Evolutionary conservation across 64 coral and sea anemone species (phyloP), one percentile per base, ranked within the genome.

Genomic region (Exaiptasia diaphana): DNA sequence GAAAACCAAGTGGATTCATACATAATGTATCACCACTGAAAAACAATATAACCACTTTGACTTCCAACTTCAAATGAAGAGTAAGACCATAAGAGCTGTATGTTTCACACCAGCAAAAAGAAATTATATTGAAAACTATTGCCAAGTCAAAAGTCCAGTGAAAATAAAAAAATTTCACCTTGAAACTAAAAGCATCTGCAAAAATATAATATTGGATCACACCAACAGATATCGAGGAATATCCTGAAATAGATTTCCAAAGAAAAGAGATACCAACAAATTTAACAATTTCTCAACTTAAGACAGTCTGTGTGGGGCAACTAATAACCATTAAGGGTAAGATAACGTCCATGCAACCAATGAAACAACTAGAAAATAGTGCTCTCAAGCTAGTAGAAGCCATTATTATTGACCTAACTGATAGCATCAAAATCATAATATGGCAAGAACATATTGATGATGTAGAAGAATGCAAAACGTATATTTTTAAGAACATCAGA

Each of bases 281-380:
- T 20, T 23, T 70, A 20, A 78, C 64, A 12, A 53, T 87, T 29
- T 53, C 59, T 5, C 36, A 17, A 20, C 39, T 77, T 40, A 57
- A 78, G 41, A 38, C 35, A 50, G 37, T 76, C 30, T 33, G 21
- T 6, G 43, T 86, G 38, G 41, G 70, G 12, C 69, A 90, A 39
- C 32, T 82, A 31, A 58, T 90, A 36, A 82, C 41, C 67, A n/a
- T 76, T 13, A 90, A 90, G 42, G 78, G 55, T 29, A 83, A 90
- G 23, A 57, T 90, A 37, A 39, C 39, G 12, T 3, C 25, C 32
- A 41, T 76, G 14, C 33, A 44, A n/a, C 3, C 43, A 18, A 44
- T 50, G 34, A 54, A 68, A 83, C 11, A 90, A 40, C 78, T 90
- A 18, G 55, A 76, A 62, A 53, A 43, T 43, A 44, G 68, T 55